Evolutionary conservation across 2,797 vertebrate species (phyloP).

Genomic region (Hylomyscus alleni): DNA sequence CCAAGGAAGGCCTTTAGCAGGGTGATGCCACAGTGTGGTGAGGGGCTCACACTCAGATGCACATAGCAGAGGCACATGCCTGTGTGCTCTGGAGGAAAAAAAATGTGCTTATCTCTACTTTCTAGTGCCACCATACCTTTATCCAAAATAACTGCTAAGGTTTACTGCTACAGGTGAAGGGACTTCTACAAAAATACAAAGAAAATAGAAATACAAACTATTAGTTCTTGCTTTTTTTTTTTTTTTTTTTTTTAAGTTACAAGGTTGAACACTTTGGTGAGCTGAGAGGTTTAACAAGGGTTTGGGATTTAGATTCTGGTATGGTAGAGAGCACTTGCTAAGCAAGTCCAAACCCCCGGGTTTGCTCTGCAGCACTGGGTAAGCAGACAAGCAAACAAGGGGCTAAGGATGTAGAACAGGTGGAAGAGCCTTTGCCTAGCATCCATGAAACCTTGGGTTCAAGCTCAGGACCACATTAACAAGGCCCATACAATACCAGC

Average conservation of each 20-base stretch:
- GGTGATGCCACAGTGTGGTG: rapidly evolving
- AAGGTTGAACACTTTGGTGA: background rate
- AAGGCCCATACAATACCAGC: background rate
- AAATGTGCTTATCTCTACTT: background rate
- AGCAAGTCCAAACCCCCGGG: background rate
- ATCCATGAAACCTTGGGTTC: background rate
- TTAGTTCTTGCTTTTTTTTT: background rate
- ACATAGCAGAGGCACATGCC: rapidly evolving
- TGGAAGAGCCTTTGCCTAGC: background rate
- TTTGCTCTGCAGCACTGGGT: background rate
- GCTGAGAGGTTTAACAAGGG: background rate
- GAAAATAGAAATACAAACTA: background rate
- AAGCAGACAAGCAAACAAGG: background rate
- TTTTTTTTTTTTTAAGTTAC: background rate
- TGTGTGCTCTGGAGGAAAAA: background rate
- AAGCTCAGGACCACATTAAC: background rate
- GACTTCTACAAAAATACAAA: background rate
- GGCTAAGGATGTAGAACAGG: background rate
- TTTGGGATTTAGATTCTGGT: background rate
- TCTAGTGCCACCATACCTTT: background rate
- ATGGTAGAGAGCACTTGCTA: background rate
- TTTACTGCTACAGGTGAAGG: background rate
- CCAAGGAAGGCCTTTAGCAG: background rate
- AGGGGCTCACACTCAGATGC: rapidly evolving
- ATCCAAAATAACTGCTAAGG: background rate